Evolutionary conservation across 2,113 vertebrate genomes (phyloP), one percentile per base, ranked within the genome.

Genomic region (Zapus hudsonius): DNA sequence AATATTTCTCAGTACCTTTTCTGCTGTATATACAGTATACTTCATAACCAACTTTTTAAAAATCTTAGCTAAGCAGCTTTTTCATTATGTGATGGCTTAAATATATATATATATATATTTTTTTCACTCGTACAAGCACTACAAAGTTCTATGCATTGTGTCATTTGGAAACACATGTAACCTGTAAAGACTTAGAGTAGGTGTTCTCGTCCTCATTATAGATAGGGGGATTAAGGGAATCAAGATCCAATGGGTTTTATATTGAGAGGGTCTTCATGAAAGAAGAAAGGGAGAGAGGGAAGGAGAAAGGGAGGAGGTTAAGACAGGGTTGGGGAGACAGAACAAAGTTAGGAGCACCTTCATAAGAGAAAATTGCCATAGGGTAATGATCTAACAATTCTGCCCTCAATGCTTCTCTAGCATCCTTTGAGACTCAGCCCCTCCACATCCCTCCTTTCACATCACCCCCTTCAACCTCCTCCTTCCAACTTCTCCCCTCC

Each of bases 1-100:
- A 64, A 55, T 82, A 42, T 40, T 40, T 67, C 44, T 57, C 44
- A 63, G 19, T 33, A 69, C 31, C 69, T 74, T 87, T 88, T 57
- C 44, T 36, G 42, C 12, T 80, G 40, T 23, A 44, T 81, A 91
- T 22, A 44, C 2, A 36, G 11, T 69, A 31, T 12, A 88, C 69
- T 76, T 90, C 19, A 57, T 17, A 89, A 63, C 4, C 27, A 80
- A 89, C 38, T 88, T 91, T 44, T n/a, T n/a, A n/a, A n/a, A 75
- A 76, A 33, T 57, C 52, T 69, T 44, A 22, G 64, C 29, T 36
- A 66, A 52, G 13, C 4, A 36, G 15, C 7, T 16, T 22, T 75
- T 67, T 55, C n/a, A n/a, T 20, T 73, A 12, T 63, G n/a, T 85
- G 69, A 82, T 73, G 13, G 66, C 1, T 90, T 61, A 1, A 1